phyloP scores from a whole-genome alignment of 2,888 invertebrate genomes.

The Drosophila anomelani region DNA sequence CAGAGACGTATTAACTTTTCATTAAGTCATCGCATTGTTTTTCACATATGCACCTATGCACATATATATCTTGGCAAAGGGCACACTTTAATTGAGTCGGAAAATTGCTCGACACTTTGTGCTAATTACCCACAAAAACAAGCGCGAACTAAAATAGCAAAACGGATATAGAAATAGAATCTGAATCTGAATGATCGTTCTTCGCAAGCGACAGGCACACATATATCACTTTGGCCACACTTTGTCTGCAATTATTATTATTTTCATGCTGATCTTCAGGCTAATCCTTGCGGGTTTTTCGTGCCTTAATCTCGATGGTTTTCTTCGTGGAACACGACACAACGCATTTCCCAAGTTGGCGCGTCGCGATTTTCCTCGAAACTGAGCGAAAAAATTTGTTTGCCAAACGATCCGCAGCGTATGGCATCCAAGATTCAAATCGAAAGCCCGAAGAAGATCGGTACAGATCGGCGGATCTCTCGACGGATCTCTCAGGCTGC shows the following conservation, averaged over 20 bases:
- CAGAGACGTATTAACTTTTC: slow-evolving; percentile 71
- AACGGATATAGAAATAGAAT: slow-evolving; percentile 26
- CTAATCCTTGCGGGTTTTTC: slow-evolving; percentile 62
- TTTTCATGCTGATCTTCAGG: slow-evolving; percentile 13
- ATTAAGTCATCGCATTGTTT: slow-evolving; percentile 40
- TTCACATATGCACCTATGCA: neutral
- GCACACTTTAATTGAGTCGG: slow-evolving; percentile 56
- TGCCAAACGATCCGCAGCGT: slow-evolving; percentile 64
- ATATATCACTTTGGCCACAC: slow-evolving; percentile 57
- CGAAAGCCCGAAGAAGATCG: slow-evolving; percentile 56
- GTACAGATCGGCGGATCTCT: slow-evolving; percentile 27
- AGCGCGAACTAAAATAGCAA: slow-evolving; percentile 28
- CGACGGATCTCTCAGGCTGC: slow-evolving; percentile 34
- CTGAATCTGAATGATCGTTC: slow-evolving; percentile 1
- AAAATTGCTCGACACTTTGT: slow-evolving; percentile 68
- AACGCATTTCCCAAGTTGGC: slow-evolving; percentile 71
- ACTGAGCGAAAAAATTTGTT: slow-evolving; percentile 72
- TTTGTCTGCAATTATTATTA: slow-evolving; percentile 36
- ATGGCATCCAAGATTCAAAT: slow-evolving; percentile 71
- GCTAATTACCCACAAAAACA: slow-evolving; percentile 53
- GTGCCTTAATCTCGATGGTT: slow-evolving; percentile 29
- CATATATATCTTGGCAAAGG: slow-evolving; percentile 63
- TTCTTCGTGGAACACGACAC: slow-evolving; percentile 49
- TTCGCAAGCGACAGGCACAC: slow-evolving; percentile 12
- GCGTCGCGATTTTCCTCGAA: slow-evolving; percentile 76